phyloP scores from a whole-genome alignment of 2,888 invertebrate genomes.

The Ichneumoninae sp. region DNA sequence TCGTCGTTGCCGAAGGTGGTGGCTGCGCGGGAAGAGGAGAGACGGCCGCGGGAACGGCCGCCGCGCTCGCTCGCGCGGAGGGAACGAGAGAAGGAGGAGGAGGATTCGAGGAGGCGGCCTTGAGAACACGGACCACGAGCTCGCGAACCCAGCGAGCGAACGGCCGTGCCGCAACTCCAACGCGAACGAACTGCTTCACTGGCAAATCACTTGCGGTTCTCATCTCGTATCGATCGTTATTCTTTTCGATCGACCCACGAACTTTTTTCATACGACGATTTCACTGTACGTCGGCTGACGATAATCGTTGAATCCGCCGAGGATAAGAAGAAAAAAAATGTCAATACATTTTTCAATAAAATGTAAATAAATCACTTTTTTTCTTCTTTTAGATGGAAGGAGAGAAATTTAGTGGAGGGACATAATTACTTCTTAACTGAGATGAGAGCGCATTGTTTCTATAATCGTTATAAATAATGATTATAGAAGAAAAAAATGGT shows the following conservation, averaged over 20 bases:
- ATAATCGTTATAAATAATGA: too few relatives aligned
- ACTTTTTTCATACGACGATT: not conserved
- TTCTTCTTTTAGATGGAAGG: too few relatives aligned
- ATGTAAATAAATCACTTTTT: too few relatives aligned
- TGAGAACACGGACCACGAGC: slow-evolving; percentile 82
- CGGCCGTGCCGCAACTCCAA: slow-evolving; percentile 80
- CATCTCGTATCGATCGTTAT: slow-evolving; percentile 73
- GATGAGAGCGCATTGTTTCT: too few relatives aligned
- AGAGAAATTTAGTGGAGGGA: too few relatives aligned
- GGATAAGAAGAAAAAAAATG: too few relatives aligned
- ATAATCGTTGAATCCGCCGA: too few relatives aligned
- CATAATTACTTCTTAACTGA: too few relatives aligned
- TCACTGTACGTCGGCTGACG: too few relatives aligned
- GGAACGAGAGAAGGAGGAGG: slow-evolving; percentile 71
- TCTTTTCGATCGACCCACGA: not conserved
- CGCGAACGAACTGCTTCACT: slow-evolving; percentile 82
- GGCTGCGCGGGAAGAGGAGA: slow-evolving; percentile 64
- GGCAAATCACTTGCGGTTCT: slow-evolving; percentile 82
- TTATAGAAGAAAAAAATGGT: too few relatives aligned
- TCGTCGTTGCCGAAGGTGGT: slow-evolving; percentile 43
- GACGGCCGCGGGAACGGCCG: slow-evolving; percentile 50
- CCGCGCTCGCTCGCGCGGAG: slow-evolving; percentile 38
- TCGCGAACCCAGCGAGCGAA: slow-evolving; percentile 72
- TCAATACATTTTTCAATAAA: too few relatives aligned
- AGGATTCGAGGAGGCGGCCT: slow-evolving; percentile 82